Evolutionary conservation across 2,113 vertebrate species (phyloP).

Genomic region (Myotis brandtii): DNA sequence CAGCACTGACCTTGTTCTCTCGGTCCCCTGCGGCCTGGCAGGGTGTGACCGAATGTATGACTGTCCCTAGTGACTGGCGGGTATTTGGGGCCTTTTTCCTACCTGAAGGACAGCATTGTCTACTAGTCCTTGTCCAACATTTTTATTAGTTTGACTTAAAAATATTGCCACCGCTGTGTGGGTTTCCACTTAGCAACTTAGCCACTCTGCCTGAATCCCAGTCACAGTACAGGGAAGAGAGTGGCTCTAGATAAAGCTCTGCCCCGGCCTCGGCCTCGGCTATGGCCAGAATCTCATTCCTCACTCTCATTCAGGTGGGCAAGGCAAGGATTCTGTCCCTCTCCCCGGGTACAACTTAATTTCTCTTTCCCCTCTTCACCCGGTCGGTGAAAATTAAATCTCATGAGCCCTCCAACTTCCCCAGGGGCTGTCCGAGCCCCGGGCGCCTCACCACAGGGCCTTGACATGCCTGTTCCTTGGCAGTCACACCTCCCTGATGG

Average conservation of each 20-base stretch:
- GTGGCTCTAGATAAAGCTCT: neutral
- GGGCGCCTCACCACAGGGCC: neutral
- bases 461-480: neutral
- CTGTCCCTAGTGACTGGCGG: no score
- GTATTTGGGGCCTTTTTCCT: neutral
- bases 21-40: fast-evolving
- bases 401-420: neutral
- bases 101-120: neutral
- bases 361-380: neutral
- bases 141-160: neutral
- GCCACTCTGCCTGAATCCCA: neutral
- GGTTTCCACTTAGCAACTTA: neutral
- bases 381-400: neutral
- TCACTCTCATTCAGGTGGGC: neutral
- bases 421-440: neutral
- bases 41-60: fast-evolving
- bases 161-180: neutral
- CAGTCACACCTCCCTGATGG: neutral
- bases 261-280: neutral
- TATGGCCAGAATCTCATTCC: neutral
- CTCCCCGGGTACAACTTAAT: fast-evolving
- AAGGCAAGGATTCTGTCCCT: neutral
- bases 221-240: neutral
- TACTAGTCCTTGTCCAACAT: neutral
- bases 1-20: fast-evolving